phyloP scores from a whole-genome alignment of 2,888 invertebrate genomes.

The Chironomus tentans region DNA sequence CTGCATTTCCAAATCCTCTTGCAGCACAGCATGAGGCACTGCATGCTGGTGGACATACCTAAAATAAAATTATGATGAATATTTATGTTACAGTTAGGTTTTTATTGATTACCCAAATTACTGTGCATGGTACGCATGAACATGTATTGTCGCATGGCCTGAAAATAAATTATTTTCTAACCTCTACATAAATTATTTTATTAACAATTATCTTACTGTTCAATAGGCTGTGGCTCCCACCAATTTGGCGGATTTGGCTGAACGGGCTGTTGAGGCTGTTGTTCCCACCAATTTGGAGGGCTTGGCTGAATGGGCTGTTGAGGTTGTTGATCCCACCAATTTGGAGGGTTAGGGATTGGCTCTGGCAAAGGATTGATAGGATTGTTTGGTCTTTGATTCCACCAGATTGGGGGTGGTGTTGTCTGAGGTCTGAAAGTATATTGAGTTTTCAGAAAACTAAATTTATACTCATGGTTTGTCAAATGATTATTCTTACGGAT shows the following conservation, averaged over 20 bases:
- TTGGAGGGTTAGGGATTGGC: background rate
- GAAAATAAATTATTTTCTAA: background rate
- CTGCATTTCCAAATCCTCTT: background rate
- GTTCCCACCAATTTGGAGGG: background rate
- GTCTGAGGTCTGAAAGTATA: too few relatives aligned
- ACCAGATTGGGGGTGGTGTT: too few relatives aligned
- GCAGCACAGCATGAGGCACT: background rate
- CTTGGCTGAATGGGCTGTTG: background rate
- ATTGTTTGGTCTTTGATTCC: background rate
- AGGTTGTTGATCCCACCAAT: background rate
- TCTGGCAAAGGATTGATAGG: background rate
- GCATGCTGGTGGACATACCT: background rate
- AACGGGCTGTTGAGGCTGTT: background rate
- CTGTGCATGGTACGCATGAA: background rate
- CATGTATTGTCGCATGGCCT: background rate
- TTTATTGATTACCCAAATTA: background rate
- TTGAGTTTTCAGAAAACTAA: too few relatives aligned
- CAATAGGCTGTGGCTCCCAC: background rate
- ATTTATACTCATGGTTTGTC: background rate
- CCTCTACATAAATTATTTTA: background rate
- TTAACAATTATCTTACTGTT: background rate
- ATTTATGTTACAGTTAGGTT: background rate
- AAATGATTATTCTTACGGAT: background rate
- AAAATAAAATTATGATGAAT: background rate
- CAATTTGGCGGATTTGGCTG: background rate